Conservation (phyloP, 2,797 vertebrate genomes). For the Hippocampus kuda region DNA sequence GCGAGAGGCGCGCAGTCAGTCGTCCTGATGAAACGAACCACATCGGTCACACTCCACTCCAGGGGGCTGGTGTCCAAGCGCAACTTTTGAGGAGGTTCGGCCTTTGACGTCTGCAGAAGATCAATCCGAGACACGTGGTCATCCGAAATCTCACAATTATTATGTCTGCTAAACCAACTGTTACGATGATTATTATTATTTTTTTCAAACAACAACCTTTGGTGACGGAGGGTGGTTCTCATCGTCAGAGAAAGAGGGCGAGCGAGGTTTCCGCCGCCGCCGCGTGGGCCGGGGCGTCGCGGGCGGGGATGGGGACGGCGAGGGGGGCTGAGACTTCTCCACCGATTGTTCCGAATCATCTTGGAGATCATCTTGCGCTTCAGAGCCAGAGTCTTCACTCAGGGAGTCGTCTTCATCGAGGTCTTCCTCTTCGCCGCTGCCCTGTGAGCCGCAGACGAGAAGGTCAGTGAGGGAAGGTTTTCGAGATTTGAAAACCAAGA, state of each 20-base stretch:
- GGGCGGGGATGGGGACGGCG: conserved; percentile 72
- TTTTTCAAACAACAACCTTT: conserved; percentile 68
- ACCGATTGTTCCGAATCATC: conserved; percentile 89
- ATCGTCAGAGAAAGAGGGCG: conserved; percentile 86
- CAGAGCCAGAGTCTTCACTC: conserved; percentile 86
- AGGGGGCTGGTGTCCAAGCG: conserved; percentile 91
- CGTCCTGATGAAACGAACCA: conserved; percentile 91
- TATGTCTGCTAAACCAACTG: too few relatives aligned
- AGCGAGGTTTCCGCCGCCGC: conserved; percentile 75
- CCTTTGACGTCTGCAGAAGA: conserved; percentile 60
- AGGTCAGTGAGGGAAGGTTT: not conserved
- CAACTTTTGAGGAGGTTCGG: conserved; percentile 81
- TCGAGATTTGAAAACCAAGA: too few relatives aligned
- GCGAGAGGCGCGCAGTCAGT: conserved; percentile 94
- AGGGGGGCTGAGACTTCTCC: conserved; percentile 82
- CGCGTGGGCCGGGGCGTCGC: conserved; percentile 72
- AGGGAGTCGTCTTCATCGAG: conserved; percentile 91
- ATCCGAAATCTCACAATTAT: too few relatives aligned
- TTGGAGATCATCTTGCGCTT: conserved; percentile 85
- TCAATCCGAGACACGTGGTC: not conserved
- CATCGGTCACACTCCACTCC: conserved; percentile 91
- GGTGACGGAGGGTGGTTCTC: conserved; percentile 88
- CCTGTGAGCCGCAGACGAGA: conserved; percentile 59
- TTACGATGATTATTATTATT: too few relatives aligned
- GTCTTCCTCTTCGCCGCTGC: conserved; percentile 88